Percentiles rank a stretch among this genome's conserved stretches.
Conservation (phyloP, 2,888 invertebrate species). For the Drosophila kuntzei region DNA sequence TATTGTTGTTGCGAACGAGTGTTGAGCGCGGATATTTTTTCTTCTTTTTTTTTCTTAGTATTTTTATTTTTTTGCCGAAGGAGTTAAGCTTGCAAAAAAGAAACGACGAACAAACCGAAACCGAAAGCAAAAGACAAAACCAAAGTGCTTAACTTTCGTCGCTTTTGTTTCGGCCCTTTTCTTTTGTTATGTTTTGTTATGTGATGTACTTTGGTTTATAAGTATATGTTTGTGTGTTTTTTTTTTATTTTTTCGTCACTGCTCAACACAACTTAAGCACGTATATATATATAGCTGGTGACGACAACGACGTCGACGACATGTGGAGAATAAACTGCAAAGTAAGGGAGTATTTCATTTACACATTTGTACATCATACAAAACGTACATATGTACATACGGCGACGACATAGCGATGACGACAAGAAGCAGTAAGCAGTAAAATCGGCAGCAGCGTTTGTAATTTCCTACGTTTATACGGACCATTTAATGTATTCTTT, state of each 20-base stretch:
- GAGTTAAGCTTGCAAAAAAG: slow-evolving; percentile 49
- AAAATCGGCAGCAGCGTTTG: slow-evolving; percentile 24
- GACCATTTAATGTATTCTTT: not conserved
- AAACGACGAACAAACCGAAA: slow-evolving; percentile 55
- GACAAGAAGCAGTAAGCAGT: slow-evolving; percentile 25
- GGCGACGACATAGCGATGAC: slow-evolving; percentile 32
- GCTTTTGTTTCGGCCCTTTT: slow-evolving; percentile 58
- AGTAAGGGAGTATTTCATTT: slow-evolving; percentile 65
- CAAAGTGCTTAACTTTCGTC: slow-evolving; percentile 61
- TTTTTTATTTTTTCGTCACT: slow-evolving; percentile 42
- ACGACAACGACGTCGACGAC: slow-evolving; percentile 57
- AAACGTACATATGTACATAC: slow-evolving; percentile 8
- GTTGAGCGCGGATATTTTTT: slow-evolving; percentile 58
- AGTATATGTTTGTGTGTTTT: slow-evolving; percentile 36
- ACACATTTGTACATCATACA: slow-evolving; percentile 21
- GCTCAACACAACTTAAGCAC: slow-evolving; percentile 76
- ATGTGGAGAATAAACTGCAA: slow-evolving; percentile 76
- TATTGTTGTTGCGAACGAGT: slow-evolving; percentile 56
- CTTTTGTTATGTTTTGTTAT: slow-evolving; percentile 40
- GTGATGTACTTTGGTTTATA: slow-evolving; percentile 53
- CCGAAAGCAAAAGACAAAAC: slow-evolving; percentile 56
- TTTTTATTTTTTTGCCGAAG: slow-evolving; percentile 45
- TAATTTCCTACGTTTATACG: not conserved
- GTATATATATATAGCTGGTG: slow-evolving; percentile 61
- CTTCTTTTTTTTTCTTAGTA: slow-evolving; percentile 27